Evolutionary conservation across 2,113 vertebrate species (phyloP), one percentile per base, ranked within the genome.

Genomic region (Reinhardtius hippoglossoides): DNA sequence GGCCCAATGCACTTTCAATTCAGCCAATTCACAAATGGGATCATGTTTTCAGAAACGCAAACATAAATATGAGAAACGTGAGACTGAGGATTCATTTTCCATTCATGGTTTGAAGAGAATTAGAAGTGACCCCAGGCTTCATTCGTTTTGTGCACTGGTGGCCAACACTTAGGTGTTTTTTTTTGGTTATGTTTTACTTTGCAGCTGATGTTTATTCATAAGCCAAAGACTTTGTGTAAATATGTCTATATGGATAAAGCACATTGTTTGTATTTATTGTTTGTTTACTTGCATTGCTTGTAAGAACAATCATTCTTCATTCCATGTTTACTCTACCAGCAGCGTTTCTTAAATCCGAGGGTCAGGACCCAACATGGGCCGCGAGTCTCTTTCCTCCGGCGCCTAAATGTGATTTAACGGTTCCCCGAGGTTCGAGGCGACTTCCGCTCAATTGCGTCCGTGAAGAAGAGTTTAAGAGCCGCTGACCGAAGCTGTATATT

Each of bases 191-290:
- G 74, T 62, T 63, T 87, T 81, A 80, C 94, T 95, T 96, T 95
- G 90, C 97, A 95, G 95, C 94, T 92, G 94, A 96, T 94, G 90
- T 95, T 95, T 91, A 94, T 95, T 95, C 96, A 97, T 97, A 99
- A 98, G 97, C 98, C 98, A 99, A 99, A 99, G 98, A 99, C 94
- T 97, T 91, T 94, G 92, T 99, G 97, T 99, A 99, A 97, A 99
- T 98, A 99, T 98, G 97, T 98, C 95, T 96, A 98, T 98, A 99
- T 88, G 93, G 95, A 96, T 95, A 96, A 98, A 98, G 97, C 97
- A 98, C 97, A 95, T 94, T 93, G 93, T 95, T 97, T 97, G 96
- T 98, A 99, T 99, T 98, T 98, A 99, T 99, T 98, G 95, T 96
- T 99, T 97, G 95, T 97, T 98, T 96, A 96, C 94, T 95, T 95